Base-by-base conservation (phyloP, 2,113 vertebrate genomes). In the Chloroceryle aenea region DNA sequence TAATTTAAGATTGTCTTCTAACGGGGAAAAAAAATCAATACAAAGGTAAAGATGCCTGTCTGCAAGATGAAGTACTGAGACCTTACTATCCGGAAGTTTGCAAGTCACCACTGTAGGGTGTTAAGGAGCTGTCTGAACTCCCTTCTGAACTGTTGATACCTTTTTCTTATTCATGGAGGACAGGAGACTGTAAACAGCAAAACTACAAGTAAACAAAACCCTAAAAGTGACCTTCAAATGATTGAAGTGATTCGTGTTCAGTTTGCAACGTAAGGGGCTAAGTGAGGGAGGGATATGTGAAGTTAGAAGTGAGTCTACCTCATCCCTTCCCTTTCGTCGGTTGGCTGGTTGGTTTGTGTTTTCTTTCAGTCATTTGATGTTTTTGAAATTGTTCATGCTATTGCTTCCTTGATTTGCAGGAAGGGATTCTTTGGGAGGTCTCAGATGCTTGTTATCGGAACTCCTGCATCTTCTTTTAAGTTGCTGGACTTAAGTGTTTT, bases 151-250 rank as follows among this genome's bases (percentile, higher is more conserved):
- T 55, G 4, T 0, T 53, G 25, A 17, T 6, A 19, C 17, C 4
- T 78, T 77, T 25, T 66, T 4, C 23, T 52, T 75, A 23, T 77
- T 68, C 14, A 5, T 22, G 36, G 14, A 73, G 50, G 20, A 55
- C 1, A 3, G 32, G 69, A 78, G 12, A 50, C 14, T 2, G 0
- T 27, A 26, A 50, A 23, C 7, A 7, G 50, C 7, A 76, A n/a
- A 79, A 83, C 7, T 40, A 40, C 2, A 62, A 93, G 23, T 62
- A 43, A 78, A 58, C n/a, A 58, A 43, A 78, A 58, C n/a, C 7
- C 26, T 62, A 6, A 15, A 34, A 47, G 12, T 67, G 14, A 36
- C 17, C 20, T 89, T 38, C 10, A 23, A 32, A 45, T 63, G 15
- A 12, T 8, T 40, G 10, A 63, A 71, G 25, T 61, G 12, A 10